Evolutionary conservation across 1,140 invertebrate genomes (phyloP).

Genomic region (Cyclargus thomasi): DNA sequence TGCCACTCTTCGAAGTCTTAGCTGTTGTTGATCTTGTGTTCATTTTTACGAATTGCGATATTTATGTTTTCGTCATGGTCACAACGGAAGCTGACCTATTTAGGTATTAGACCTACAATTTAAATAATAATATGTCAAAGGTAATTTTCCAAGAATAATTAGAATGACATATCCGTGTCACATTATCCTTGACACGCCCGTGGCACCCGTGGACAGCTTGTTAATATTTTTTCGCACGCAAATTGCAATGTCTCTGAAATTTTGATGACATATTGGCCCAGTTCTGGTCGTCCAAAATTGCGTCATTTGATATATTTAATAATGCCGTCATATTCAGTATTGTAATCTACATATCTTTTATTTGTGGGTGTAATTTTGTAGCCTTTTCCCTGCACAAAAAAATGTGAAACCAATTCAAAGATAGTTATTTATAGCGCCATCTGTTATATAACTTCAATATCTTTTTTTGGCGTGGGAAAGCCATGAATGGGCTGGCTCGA

Average conservation of each 20-base stretch:
- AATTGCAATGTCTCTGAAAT: constrained; percentile 23
- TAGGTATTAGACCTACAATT: neutral
- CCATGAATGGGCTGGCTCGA: no score
- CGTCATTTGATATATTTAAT: neutral
- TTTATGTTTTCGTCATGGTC: no score
- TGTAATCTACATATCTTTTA: no score
- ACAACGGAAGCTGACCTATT: neutral
- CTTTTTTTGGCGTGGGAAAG: no score
- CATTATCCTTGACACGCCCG: constrained; percentile 33
- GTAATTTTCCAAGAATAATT: neutral
- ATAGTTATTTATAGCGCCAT: no score
- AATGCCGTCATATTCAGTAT: no score
- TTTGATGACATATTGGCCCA: neutral
- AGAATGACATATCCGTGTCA: constrained; percentile 30
- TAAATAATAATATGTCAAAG: neutral
- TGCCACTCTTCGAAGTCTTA: constrained; percentile 30
- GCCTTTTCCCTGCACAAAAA: no score
- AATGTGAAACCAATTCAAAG: no score
- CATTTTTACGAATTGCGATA: no score
- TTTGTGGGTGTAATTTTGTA: no score
- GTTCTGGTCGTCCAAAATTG: neutral
- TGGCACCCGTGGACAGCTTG: constrained; percentile 15
- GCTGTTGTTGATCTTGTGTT: neutral
- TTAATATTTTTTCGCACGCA: constrained; percentile 34
- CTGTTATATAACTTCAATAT: neutral